Evolutionary conservation across 1,140 invertebrate genomes (phyloP), one percentile per base, ranked within the genome.

Genomic region (Nephila pilipes): DNA sequence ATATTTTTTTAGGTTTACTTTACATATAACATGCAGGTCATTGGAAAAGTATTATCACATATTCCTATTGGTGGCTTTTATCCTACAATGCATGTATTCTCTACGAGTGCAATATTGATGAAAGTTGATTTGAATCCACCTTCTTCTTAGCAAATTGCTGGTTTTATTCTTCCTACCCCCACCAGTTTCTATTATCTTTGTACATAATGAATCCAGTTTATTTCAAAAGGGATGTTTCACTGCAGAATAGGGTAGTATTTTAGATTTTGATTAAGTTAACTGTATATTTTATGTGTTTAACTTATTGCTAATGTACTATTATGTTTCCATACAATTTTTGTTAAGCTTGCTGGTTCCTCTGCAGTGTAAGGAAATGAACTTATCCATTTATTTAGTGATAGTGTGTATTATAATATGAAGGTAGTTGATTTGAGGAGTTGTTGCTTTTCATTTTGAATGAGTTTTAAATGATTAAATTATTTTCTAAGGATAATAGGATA

Each of bases 41-140:
- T 93, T 88, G 92, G 92, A 54, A 93, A 93, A 93, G 87, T 93
- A 14, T 55, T 83, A 18, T 58, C 85, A 12, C 63, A 89, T 89
- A 83, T 93, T 83, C 92, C 92, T 81, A 85, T 93, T 55, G 92
- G 92, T 55, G 92, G 92, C 4, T 93, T 83, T 69, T 93, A 93
- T 89, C 92, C 92, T 38, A 93, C 92, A 29, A 12, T 93, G 22
- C 92, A 93, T 25, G 36, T 93, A 8, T 93, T 81, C 38, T 93
- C 92, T 29, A 32, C 69, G 18, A 89, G 92, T 89, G 69, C 92
- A 55, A 93, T 93, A 20, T 58, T 58, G 25, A 80, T 93, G 54
- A 93, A 87, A n/a, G 91, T 93, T 36, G 91, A 93, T 55, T 87
- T 93, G 55, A 93, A 93, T 80, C 91, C 91, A 2, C 91, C 91